Evolutionary conservation across 2,113 vertebrate genomes (phyloP), one percentile per base, ranked within the genome.

Genomic region (Smithornis capensis): DNA sequence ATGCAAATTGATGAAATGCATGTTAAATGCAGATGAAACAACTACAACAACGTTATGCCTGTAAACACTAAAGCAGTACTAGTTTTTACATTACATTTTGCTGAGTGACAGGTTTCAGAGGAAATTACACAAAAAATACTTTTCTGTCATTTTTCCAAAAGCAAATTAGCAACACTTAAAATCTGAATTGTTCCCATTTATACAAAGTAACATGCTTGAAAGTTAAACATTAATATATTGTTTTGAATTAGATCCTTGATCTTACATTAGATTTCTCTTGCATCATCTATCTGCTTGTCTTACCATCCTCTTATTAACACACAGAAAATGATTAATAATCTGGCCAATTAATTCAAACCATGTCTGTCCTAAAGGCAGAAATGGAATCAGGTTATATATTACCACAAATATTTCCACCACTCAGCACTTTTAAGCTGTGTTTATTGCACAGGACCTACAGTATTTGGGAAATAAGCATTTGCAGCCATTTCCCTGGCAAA

Each of bases 291-390:
- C 67, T 83, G 74, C 79, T 96, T 95, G 76, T 83, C 83, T 94
- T 95, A 94, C 71, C 81, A 87, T 83, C 57, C 19, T 87, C 77
- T 90, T 92, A 93, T 87, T 95, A 96, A 87, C 63, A 78, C 53
- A 82, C 7, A 73, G 59, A 88, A 96, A 96, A 97, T 88, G 2
- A 96, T 97, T 95, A 94, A 95, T 90, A 91, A 89, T 87, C 87
- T 38, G 56, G 73, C 47, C 6, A 91, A 90, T 52, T n/a, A 97
- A 93, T 82, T 95, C 90, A 94, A 96, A 90, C 38, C 37, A 31
- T 76, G 64, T 93, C 69, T 89, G 87, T 94, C 93, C 95, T 87
- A 38, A 96, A 97, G 94, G 92, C 67, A 97, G 93, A 97, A 96
- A 96, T 95, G 67, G 94, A 95, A 95, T 68, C 60, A 82, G 45